Conservation (phyloP, 2,113 vertebrate species). For the Mirounga angustirostris region DNA sequence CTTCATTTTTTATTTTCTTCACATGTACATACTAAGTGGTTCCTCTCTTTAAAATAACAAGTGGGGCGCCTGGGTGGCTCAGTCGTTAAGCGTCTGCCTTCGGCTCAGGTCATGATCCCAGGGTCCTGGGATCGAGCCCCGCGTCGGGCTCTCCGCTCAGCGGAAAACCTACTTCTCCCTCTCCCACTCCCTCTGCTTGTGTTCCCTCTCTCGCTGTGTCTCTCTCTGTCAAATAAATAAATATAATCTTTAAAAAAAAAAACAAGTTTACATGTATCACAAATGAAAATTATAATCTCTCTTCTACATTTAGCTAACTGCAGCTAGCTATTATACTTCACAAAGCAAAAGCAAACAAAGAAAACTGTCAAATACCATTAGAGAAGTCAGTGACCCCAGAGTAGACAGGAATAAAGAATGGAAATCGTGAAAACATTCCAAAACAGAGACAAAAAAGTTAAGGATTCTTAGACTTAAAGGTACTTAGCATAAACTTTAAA, state of each 20-base stretch:
- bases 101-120: no score
- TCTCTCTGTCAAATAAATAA: no score
- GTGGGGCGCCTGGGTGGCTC: neutral
- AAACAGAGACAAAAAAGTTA: neutral
- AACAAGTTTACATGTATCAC: neutral
- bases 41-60: neutral
- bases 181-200: no score
- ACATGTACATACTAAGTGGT: neutral
- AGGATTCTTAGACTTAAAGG: slow-evolving; percentile 10
- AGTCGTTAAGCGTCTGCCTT: no score
- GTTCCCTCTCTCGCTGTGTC: no score
- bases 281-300: neutral
- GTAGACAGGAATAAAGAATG: neutral
- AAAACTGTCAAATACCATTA: neutral
- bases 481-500: slow-evolving; percentile 19
- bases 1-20: neutral
- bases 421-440: slow-evolving; percentile 13
- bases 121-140: no score
- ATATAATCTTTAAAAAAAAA: no score
- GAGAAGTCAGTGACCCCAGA: neutral
- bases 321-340: neutral
- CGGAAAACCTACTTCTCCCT: no score
- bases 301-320: neutral
- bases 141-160: no score
- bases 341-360: slow-evolving; percentile 30